Percentiles rank a stretch among this genome's conserved stretches.
phyloP scores from a whole-genome alignment of 2,113 vertebrate genomes.

The Dicentrarchus labrax region DNA sequence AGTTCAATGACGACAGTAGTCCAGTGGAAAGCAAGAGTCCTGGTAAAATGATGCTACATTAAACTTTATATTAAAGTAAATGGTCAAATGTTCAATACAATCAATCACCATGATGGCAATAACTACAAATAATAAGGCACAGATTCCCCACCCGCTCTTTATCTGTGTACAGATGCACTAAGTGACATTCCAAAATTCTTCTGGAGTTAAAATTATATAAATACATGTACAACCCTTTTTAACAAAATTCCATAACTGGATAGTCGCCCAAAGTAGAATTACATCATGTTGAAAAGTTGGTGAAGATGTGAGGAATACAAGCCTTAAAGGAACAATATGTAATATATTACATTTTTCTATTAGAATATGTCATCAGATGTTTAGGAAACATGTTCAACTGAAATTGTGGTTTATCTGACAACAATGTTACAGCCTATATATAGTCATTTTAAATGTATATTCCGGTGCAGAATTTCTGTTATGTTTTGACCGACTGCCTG shows the following conservation, averaged over 20 bases:
- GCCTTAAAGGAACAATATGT: too few species aligned
- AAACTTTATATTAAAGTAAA: not conserved
- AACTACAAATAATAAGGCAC: not conserved
- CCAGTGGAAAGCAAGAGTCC: not conserved
- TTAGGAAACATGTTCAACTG: too few species aligned
- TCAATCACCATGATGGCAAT: too few species aligned
- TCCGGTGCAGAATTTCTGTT: too few species aligned
- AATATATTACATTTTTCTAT: too few species aligned
- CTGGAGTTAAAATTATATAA: not conserved
- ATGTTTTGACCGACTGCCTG: too few species aligned
- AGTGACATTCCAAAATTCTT: too few species aligned
- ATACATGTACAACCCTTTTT: not conserved
- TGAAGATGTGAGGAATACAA: not conserved
- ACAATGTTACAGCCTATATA: too few species aligned
- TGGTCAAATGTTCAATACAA: too few species aligned
- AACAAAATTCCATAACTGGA: not conserved
- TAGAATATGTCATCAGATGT: too few species aligned
- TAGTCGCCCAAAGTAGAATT: not conserved
- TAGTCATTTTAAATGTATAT: too few species aligned
- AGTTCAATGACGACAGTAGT: not conserved
- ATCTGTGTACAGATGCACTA: not conserved
- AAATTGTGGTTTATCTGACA: too few species aligned
- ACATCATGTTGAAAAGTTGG: not conserved
- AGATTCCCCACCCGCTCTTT: not conserved
- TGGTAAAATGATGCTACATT: conserved; percentile 5